Evolutionary conservation across 1,140 invertebrate genomes (phyloP).

Genomic region (Whitmania pigra): DNA sequence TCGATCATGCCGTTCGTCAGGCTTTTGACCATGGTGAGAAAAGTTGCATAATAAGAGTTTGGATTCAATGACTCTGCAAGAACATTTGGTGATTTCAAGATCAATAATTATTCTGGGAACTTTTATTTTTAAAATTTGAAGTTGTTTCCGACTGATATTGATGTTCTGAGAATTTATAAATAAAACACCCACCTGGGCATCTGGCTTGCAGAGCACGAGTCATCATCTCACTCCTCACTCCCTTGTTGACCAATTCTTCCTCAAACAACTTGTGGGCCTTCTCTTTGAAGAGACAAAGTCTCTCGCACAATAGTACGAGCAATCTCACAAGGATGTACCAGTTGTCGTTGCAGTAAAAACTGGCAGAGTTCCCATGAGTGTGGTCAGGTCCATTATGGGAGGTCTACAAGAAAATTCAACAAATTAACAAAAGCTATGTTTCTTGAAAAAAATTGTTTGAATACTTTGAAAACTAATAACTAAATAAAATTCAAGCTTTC

Average conservation of each 20-base stretch:
- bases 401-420: no score
- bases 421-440: no score
- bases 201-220: background rate
- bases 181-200: background rate
- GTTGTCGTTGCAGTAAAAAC: conserved; percentile 16
- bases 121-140: no score
- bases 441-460: no score
- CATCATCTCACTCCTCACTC: background rate
- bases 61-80: conserved; percentile 44
- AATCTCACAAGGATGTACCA: conserved; percentile 13
- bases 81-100: background rate
- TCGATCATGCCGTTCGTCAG: conserved; percentile 91
- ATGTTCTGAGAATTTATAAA: background rate
- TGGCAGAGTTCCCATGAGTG: background rate
- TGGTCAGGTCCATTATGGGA: no score
- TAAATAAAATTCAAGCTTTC: no score
- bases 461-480: no score
- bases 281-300: conserved; percentile 9
- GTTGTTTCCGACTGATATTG: background rate
- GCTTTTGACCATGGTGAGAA: conserved; percentile 88
- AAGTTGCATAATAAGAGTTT: conserved; percentile 71
- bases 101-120: no score
- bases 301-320: conserved; percentile 4
- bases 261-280: background rate
- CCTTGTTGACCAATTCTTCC: conserved; percentile 2